Evolutionary conservation across 2,113 vertebrate species (phyloP).

Genomic region (Plotosus lineatus): DNA sequence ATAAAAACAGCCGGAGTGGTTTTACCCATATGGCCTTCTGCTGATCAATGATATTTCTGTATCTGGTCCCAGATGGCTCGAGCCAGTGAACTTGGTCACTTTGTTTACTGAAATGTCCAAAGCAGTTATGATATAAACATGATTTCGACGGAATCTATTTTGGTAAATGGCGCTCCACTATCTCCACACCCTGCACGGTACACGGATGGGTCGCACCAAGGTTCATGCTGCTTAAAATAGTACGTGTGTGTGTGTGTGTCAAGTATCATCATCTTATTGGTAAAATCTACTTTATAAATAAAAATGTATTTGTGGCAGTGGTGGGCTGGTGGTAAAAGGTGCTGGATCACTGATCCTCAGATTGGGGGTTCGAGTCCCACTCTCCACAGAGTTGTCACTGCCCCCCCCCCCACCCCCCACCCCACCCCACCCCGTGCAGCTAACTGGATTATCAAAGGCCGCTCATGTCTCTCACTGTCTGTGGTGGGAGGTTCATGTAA

Average conservation of each 20-base stretch:
- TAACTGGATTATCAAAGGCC: no score
- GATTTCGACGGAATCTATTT: slow-evolving; percentile 43
- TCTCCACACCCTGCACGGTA: slow-evolving; percentile 23
- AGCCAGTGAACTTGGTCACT: slow-evolving; percentile 29
- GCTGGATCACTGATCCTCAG: no score
- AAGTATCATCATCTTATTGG: background rate
- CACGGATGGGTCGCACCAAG: slow-evolving; percentile 8
- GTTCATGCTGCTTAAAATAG: slow-evolving; percentile 44
- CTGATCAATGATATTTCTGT: background rate
- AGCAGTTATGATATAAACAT: slow-evolving; percentile 34
- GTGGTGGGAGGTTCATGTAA: no score
- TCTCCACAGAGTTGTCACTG: no score
- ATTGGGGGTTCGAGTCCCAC: no score
- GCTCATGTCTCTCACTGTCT: no score
- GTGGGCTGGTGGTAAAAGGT: no score
- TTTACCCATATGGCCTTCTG: background rate
- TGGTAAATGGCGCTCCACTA: slow-evolving; percentile 35
- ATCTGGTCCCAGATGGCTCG: background rate
- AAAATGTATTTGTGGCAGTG: no score
- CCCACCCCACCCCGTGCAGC: no score
- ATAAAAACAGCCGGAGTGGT: background rate
- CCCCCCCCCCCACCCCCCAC: no score
- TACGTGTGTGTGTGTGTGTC: background rate
- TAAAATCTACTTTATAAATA: no score
- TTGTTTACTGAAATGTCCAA: slow-evolving; percentile 44